phyloP scores from a whole-genome alignment of 2,113 vertebrate genomes.

The Bungarus multicinctus region DNA sequence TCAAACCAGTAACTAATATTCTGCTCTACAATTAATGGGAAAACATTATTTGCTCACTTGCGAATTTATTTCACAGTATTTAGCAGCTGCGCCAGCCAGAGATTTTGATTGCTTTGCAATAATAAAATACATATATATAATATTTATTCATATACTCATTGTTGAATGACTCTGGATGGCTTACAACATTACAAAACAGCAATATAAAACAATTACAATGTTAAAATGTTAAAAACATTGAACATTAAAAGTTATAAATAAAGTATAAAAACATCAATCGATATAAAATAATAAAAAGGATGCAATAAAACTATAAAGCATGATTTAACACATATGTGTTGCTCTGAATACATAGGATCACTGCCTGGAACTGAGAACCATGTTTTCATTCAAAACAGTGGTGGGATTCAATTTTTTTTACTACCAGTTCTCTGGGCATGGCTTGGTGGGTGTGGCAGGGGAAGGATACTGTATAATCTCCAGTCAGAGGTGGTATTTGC shows the following conservation, averaged over 20 bases:
- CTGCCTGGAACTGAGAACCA: neutral
- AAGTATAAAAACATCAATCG: neutral
- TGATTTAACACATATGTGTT: neutral
- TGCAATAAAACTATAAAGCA: neutral
- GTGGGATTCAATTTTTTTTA: no score
- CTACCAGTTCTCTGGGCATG: no score
- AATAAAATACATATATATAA: neutral
- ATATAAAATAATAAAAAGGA: neutral
- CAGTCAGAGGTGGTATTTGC: no score
- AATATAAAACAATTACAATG: neutral
- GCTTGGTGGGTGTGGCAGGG: no score
- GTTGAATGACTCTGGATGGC: neutral
- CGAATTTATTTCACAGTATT: neutral
- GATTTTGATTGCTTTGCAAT: neutral
- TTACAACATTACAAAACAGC: neutral
- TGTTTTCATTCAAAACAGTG: neutral
- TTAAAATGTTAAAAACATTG: neutral
- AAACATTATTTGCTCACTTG: neutral
- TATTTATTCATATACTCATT: neutral
- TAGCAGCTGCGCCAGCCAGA: neutral
- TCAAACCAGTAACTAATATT: neutral
- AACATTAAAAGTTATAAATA: neutral
- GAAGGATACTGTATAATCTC: no score
- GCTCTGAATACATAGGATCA: neutral
- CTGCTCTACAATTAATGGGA: neutral